Evolutionary conservation across 2,888 invertebrate genomes (phyloP), one percentile per base, ranked within the genome.

Genomic region (Andricus quercusramuli): DNA sequence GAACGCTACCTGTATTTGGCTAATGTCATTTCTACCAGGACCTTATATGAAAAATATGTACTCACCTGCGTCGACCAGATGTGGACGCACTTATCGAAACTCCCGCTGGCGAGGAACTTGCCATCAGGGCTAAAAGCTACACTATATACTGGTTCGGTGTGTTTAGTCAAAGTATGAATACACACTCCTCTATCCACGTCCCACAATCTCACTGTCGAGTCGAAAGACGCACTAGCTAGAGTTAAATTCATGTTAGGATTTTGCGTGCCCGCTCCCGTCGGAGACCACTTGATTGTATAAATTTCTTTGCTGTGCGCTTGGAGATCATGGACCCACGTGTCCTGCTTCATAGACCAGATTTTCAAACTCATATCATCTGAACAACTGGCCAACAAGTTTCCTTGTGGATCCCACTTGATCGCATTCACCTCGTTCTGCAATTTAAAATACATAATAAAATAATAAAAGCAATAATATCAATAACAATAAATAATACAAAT

Each of bases 281-380:
- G 99, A 82, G 98, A 98, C 99, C 99, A 99, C 93, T 99, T 99
- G 83, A 99, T 99, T 20, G 99, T 99, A 93, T 99, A 99, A 86
- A 99, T 99, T 94, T 99, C 99, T 94, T 99, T 99, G 88, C 96
- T 97, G 93, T 99, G 99, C 17, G 99, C 99, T 94, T 98, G 98
- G 56, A 98, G 93, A 92, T 98, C 98, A 92, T 98, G 98, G 6
- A 98, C 97, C 94, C 98, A 98, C 0, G 95, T 96, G 90, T 99
- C 99, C 90, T 98, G 97, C 89, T 97, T 97, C 98, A 99, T 98
- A 77, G 98, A 98, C 99, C 99, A 99, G 89, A 99, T 99, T 94
- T 99, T 99, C 15, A 99, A 94, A 8, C 99, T 99, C 99, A 99
- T 99, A 91, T 99, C 99, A 93, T 99, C 99, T 0, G 99, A 99